Conservation (phyloP, 2,888 invertebrate genomes). For the Seira musarum region DNA sequence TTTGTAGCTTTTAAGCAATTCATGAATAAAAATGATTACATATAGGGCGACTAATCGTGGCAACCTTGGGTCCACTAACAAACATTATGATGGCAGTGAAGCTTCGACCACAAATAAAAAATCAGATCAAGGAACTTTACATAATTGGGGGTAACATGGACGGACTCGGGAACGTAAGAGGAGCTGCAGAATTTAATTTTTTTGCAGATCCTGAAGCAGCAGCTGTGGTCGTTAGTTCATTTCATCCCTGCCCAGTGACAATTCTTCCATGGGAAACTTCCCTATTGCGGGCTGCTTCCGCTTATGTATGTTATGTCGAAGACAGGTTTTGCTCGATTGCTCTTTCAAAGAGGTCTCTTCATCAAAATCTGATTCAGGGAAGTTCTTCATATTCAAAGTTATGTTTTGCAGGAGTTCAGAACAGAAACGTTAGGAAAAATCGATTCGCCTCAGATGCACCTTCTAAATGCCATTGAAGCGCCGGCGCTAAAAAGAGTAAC, state of each 20-base stretch:
- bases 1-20: neutral
- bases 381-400: neutral
- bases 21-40: neutral
- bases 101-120: conserved; percentile 75
- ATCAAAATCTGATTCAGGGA: neutral
- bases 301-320: conserved; percentile 34
- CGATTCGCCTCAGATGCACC: conserved; percentile 72
- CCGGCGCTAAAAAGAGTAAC: conserved; percentile 31
- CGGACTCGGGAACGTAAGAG: conserved; percentile 76
- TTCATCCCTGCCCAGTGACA: conserved; percentile 75
- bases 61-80: conserved; percentile 82
- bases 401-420: conserved; percentile 75
- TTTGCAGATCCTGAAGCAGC: conserved; percentile 85
- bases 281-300: conserved; percentile 69
- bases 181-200: conserved; percentile 84
- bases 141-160: conserved; percentile 66
- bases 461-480: conserved; percentile 75
- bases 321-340: too few species aligned
- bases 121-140: conserved; percentile 52
- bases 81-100: conserved; percentile 84
- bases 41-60: conserved; percentile 70
- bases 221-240: conserved; percentile 78
- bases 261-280: conserved; percentile 83
- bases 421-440: conserved; percentile 73
- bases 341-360: neutral